Base-by-base conservation (phyloP, 1,140 invertebrate species). In the Tetramorium simillimum region DNA sequence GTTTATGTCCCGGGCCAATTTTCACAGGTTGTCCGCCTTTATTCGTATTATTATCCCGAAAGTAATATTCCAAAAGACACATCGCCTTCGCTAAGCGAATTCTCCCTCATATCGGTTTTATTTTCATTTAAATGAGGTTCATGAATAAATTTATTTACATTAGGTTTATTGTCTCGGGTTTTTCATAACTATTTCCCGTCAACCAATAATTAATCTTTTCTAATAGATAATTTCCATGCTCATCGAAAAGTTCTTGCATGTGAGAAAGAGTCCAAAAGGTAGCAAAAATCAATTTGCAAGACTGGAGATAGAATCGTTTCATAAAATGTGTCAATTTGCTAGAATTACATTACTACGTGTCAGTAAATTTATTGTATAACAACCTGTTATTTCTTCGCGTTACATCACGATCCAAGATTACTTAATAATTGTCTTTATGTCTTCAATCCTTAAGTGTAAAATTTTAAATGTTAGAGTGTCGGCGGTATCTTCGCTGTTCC, bases 1-100 rank as follows among this genome's bases (percentile, higher is more conserved):
- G 62, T 88, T 89, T 70, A 65, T 69, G 73, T 82, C 58, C 63
- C 49, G 18, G 40, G 58, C 56, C 70, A 88, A 86, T 90, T 88
- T 88, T 82, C 84, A 73, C 40, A 53, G 43, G 53, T 43, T 51
- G 80, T 33, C 60, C 67, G 62, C 86, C 75, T 85, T 85, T 88
- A 77, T 87, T 87, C 67, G 58, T 73, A 86, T 87, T 87, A 87
- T 85, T 75, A 75, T 87, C 85, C 63, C 75, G 49, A 58, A 80
- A 86, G 51, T 86, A 86, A 80, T 80, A 81, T 69, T 81, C 60
- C 76, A 9, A 78, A 80, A 81, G 76, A 84, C 56, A 75, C 69
- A 75, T 78, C 10, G 82, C 73, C 65, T 53, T 78, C 58, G 73
- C 80, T 73, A 60, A 82, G 67, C 80, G 69, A 84, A 84, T 84